These are phyloP conservation scores for Patella depressa DNA, from an alignment of 2,888 invertebrate genomes.

Conservation along the genomic window DNA sequence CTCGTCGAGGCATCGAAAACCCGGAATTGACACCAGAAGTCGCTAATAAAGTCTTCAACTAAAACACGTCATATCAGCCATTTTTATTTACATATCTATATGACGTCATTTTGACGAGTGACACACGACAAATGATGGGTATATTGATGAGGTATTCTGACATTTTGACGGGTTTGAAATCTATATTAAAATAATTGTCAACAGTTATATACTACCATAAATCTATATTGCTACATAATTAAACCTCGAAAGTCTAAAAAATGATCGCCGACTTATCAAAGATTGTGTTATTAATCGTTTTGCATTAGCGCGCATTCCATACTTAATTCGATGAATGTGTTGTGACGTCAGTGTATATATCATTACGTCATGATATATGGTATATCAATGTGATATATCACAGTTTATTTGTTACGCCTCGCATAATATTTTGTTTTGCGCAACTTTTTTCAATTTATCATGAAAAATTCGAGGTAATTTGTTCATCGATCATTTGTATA, in stretches of 20 bases:
- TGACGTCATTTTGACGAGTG: constrained; percentile 5
- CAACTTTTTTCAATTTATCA: no score
- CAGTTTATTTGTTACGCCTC: no score
- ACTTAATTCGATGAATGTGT: constrained; percentile 2
- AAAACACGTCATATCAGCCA: neutral
- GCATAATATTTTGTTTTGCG: no score
- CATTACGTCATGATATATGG: constrained; percentile 11
- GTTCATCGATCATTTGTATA: no score
- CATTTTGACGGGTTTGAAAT: constrained; percentile 1
- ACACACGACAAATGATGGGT: neutral
- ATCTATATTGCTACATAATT: neutral
- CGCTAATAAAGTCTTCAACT: neutral
- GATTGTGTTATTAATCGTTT: neutral
- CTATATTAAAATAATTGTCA: neutral
- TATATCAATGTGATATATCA: constrained; percentile 1
- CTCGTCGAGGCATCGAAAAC: neutral
- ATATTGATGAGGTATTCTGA: neutral
- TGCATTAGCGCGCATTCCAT: neutral
- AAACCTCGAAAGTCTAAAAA: neutral
- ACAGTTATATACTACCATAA: neutral
- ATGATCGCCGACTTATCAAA: neutral
- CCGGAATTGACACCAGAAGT: neutral
- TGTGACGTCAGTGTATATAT: neutral
- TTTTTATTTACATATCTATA: constrained; percentile 9
- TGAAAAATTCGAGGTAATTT: no score